Conservation (phyloP, 1,140 invertebrate genomes). For the Drosophila elegans region DNA sequence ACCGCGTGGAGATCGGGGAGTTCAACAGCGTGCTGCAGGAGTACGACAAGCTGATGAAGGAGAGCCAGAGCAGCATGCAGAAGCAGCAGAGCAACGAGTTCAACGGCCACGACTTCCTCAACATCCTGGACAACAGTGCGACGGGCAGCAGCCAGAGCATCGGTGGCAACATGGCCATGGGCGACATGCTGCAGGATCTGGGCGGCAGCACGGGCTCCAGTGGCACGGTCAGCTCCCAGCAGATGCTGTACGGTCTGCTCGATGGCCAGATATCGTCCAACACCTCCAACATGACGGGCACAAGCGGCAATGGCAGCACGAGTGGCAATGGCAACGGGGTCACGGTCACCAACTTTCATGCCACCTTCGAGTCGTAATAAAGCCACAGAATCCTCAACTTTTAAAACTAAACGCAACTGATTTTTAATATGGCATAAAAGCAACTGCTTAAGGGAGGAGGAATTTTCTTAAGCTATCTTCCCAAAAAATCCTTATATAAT, state of each 20-base stretch:
- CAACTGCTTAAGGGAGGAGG: background rate
- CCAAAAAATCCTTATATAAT: too few relatives aligned
- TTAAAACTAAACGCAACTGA: background rate
- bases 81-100: conserved; percentile 64
- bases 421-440: background rate
- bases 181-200: conserved; percentile 67
- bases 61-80: conserved; percentile 80
- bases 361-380: conserved; percentile 39
- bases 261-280: conserved; percentile 48
- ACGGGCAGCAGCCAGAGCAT: conserved; percentile 64
- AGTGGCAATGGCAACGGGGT: conserved; percentile 20
- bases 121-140: conserved; percentile 69
- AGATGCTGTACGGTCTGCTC: conserved; percentile 58
- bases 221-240: conserved; percentile 51
- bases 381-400: background rate
- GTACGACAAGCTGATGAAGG: conserved; percentile 83
- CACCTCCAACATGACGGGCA: conserved; percentile 42
- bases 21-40: conserved; percentile 76
- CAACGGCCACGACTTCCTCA: conserved; percentile 77
- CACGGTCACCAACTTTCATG: conserved; percentile 23
- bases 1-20: conserved; percentile 73
- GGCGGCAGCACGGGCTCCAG: conserved; percentile 63
- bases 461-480: too few relatives aligned
- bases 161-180: conserved; percentile 49
- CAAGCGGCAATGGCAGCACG: conserved; percentile 28